Evolutionary conservation across 2,888 invertebrate species (phyloP), one percentile per base, ranked within the genome.

Genomic region (Gasteruption jaculator): DNA sequence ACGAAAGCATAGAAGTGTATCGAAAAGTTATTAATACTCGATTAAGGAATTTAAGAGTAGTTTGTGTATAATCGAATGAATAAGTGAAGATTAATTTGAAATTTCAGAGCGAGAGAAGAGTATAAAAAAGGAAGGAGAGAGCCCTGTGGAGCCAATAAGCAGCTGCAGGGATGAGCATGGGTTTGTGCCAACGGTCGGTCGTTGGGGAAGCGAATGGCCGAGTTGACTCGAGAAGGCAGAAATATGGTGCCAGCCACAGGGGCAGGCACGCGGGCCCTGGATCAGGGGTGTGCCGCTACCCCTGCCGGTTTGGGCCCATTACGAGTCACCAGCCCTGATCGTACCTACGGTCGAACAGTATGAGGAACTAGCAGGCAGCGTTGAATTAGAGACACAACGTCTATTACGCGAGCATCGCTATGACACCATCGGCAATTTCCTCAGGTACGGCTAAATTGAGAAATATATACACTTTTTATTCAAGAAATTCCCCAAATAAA

Each of bases 161-260:
- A 72, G 71, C 72, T 73, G 66, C 73, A 72, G 74, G 71, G 74
- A 78, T 68, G 76, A 76, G 60, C 71, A 70, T 62, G 74, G 76
- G 54, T 80, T 80, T 66, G 78, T 83, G 75, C 89, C 89, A 75
- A 80, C 84, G 71, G 89, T 89, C 71, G 89, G 88, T 70, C 85
- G 90, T 60, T 91, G 90, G 90, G 91, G 90, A 74, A 83, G 85
- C 76, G 91, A 91, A 76, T 92, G 91, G 92, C 92, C 92, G 78
- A 91, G 91, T 91, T 92, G 92, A 92, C 91, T 92, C 91, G 85
- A 82, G 80, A 71, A 73, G 75, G 76, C 75, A 71, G 73, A 69
- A 64, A 71, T 65, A 63, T 71, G 73, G 73, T 75, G 74, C 63
- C 70, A 68, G 63, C 69, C 68, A 53, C 65, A 64, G 63, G 70